These are phyloP conservation scores for Petaurus breviceps DNA, from an alignment of 2,113 vertebrate genomes.

Conservation along the genomic window DNA sequence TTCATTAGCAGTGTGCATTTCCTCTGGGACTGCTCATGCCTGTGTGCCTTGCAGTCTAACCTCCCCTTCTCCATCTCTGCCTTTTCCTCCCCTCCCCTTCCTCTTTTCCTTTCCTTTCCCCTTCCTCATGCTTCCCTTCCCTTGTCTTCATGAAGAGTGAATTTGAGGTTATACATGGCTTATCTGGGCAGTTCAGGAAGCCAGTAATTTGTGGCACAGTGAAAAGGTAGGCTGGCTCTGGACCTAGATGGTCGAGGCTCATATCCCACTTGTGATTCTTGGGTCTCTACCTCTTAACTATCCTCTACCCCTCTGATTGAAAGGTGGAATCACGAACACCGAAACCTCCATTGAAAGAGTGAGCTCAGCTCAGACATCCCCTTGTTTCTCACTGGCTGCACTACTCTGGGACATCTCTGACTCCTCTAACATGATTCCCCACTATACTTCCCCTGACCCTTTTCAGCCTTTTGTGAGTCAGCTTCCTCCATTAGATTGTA, in stretches of 20 bases:
- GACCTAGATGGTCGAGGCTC: neutral
- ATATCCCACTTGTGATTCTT: neutral
- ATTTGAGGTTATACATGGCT: neutral
- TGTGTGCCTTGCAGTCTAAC: neutral
- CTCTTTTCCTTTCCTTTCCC: too few species aligned
- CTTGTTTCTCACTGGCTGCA: neutral
- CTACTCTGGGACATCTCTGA: neutral
- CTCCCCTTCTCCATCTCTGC: neutral
- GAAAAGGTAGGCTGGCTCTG: neutral
- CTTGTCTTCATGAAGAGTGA: neutral
- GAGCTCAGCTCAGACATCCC: neutral
- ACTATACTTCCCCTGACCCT: neutral
- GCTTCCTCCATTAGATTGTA: neutral
- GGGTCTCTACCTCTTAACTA: neutral
- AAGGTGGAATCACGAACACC: neutral
- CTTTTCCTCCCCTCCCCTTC: neutral
- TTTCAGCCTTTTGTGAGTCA: neutral
- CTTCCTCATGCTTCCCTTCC: neutral
- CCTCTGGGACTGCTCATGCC: neutral
- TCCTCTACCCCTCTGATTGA: neutral
- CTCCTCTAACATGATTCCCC: neutral
- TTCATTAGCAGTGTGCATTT: neutral
- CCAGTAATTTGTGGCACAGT: neutral
- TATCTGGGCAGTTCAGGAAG: neutral
- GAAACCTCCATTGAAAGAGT: neutral